These are phyloP conservation scores for Orthosia gracilis DNA, from an alignment of 2,888 invertebrate species.

Conservation along the genomic window DNA sequence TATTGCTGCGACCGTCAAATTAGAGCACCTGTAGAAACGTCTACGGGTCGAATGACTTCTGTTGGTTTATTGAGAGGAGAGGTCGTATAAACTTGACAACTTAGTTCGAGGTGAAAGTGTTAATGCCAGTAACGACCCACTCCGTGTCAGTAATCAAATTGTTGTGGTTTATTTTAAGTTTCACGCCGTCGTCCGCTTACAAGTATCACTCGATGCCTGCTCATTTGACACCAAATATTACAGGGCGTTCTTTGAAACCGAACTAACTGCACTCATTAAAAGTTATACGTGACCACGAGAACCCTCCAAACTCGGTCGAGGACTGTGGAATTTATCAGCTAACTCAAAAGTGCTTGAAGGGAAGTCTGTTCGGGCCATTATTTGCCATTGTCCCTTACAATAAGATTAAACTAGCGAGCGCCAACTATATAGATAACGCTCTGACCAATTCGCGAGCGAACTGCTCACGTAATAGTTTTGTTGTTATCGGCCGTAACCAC, in stretches of 20 bases:
- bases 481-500: constrained; percentile 89
- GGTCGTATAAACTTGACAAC: constrained; percentile 22
- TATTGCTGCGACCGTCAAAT: constrained; percentile 30
- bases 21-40: constrained; percentile 11
- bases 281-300: constrained; percentile 83
- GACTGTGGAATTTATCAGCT: constrained; percentile 83
- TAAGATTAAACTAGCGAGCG: constrained; percentile 86
- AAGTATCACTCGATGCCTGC: constrained; percentile 70
- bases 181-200: constrained; percentile 46
- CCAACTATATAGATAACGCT: constrained; percentile 78
- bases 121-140: constrained; percentile 12
- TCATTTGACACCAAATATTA: constrained; percentile 78
- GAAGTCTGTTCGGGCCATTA: constrained; percentile 83
- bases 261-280: constrained; percentile 86
- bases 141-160: constrained; percentile 42
- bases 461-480: constrained; percentile 88
- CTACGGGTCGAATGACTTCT: constrained; percentile 16
- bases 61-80: constrained; percentile 17
- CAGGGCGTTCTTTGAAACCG: constrained; percentile 79
- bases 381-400: constrained; percentile 86
- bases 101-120: constrained; percentile 32
- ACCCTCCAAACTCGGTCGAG: constrained; percentile 81
- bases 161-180: constrained; percentile 55
- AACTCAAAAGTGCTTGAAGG: constrained; percentile 85
- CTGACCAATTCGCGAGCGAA: constrained; percentile 84